phyloP scores from a whole-genome alignment of 2,797 vertebrate species.

The Anguilla marmorata region DNA sequence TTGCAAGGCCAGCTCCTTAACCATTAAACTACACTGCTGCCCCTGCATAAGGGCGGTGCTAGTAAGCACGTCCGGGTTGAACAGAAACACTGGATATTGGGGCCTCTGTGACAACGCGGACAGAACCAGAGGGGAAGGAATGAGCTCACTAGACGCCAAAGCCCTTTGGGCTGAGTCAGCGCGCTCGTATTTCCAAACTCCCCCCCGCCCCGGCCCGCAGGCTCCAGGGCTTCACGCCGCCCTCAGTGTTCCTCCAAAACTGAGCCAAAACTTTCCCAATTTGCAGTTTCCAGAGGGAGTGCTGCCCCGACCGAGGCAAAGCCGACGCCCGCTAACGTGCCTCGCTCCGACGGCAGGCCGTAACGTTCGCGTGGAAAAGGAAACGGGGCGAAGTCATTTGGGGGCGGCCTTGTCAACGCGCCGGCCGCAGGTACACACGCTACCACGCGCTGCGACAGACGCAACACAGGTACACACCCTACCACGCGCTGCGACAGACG shows the following conservation, averaged over 20 bases:
- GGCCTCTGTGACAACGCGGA: neutral
- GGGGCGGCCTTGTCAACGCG: neutral
- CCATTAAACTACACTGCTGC: too few relatives aligned
- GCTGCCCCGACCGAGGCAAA: neutral
- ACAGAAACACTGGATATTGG: neutral
- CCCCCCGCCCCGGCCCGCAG: neutral
- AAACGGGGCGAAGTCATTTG: neutral
- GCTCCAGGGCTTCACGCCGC: neutral
- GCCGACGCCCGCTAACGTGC: too few relatives aligned
- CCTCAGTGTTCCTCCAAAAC: neutral
- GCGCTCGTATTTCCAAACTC: neutral
- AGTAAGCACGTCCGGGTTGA: neutral
- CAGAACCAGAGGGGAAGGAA: neutral
- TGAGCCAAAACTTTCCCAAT: constrained; percentile 6
- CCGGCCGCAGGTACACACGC: neutral
- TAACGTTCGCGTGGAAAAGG: too few relatives aligned
- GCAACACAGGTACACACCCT: too few relatives aligned
- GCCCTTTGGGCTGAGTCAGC: neutral
- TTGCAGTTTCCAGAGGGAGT: neutral
- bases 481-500: too few relatives aligned
- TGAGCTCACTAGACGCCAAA: neutral
- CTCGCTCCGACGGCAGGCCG: too few relatives aligned
- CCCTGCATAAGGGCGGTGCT: neutral
- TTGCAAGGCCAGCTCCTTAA: too few relatives aligned
- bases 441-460: too few relatives aligned